Conservation (phyloP, 2,113 vertebrate species). For the Coptodon rendalli region DNA sequence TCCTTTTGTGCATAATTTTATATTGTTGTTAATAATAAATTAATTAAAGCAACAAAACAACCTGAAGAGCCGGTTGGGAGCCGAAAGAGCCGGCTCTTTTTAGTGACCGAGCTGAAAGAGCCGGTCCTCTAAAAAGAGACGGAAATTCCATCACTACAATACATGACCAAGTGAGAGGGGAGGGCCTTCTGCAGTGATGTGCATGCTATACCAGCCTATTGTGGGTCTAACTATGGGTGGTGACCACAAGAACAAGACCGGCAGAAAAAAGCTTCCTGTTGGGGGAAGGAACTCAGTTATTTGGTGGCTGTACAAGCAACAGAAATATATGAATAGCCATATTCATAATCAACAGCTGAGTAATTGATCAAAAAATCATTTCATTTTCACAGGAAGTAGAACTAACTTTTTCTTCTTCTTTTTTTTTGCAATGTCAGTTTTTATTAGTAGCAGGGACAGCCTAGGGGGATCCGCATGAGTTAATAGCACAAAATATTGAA, state of each 20-base stretch:
- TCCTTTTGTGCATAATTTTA: too few relatives aligned
- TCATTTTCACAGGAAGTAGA: background rate
- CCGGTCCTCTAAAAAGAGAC: too few relatives aligned
- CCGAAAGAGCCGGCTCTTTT: too few relatives aligned
- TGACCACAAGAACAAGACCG: background rate
- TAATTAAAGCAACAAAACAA: too few relatives aligned
- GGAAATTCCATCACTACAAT: background rate
- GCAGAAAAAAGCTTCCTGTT: background rate
- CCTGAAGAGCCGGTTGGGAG: too few relatives aligned
- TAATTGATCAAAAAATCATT: background rate
- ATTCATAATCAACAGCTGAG: background rate
- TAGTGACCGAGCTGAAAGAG: too few relatives aligned
- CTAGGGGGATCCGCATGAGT: background rate
- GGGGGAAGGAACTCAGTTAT: background rate
- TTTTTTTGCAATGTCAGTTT: background rate
- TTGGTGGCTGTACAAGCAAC: background rate
- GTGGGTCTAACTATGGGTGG: background rate
- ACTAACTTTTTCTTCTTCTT: accelerated
- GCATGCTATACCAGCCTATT: background rate
- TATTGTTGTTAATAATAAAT: too few relatives aligned
- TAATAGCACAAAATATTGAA: background rate
- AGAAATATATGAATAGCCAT: background rate
- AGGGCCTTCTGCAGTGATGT: background rate
- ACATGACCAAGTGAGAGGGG: background rate
- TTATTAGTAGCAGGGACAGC: background rate